Conservation (phyloP, 1,140 invertebrate species). For the Ectropis grisescens region DNA sequence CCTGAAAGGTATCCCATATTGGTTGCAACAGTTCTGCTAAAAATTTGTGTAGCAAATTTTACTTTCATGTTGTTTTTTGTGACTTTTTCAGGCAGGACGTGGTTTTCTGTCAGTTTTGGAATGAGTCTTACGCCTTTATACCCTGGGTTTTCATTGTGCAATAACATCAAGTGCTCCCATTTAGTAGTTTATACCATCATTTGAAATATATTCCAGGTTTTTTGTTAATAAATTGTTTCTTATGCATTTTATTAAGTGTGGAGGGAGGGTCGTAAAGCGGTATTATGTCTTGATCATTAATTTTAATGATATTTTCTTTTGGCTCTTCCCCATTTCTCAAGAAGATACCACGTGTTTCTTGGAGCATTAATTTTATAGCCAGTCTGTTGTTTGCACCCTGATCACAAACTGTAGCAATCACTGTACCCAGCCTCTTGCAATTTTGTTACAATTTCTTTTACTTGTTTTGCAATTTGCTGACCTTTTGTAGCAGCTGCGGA, state of each 20-base stretch:
- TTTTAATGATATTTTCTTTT: constrained; percentile 7
- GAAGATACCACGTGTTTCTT: constrained; percentile 12
- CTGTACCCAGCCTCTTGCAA: constrained; percentile 9
- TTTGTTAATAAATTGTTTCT: constrained; percentile 21
- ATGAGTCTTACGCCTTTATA: constrained; percentile 13
- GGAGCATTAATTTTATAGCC: constrained; percentile 10
- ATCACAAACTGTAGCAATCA: constrained; percentile 17
- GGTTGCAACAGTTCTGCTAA: constrained; percentile 11
- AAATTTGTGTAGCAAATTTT: constrained; percentile 14
- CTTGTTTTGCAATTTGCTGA: constrained; percentile 6
- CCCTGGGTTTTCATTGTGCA: constrained; percentile 8
- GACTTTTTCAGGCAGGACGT: constrained; percentile 15
- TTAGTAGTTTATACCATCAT: constrained; percentile 7
- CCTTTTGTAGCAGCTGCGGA: constrained; percentile 9
- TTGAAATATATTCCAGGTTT: constrained; percentile 11
- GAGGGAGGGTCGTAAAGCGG: constrained; percentile 18
- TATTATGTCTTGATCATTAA: constrained; percentile 12
- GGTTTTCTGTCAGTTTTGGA: constrained; percentile 17
- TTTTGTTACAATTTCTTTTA: constrained; percentile 6
- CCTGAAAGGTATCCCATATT: constrained; percentile 13
- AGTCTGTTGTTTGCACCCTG: constrained; percentile 10
- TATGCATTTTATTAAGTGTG: constrained; percentile 18
- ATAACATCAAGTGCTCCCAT: constrained; percentile 15
- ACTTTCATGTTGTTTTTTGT: constrained; percentile 21
- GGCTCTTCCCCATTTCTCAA: constrained; percentile 4